Conservation (phyloP, 2,888 invertebrate species). For the Boloria euphrosyne region DNA sequence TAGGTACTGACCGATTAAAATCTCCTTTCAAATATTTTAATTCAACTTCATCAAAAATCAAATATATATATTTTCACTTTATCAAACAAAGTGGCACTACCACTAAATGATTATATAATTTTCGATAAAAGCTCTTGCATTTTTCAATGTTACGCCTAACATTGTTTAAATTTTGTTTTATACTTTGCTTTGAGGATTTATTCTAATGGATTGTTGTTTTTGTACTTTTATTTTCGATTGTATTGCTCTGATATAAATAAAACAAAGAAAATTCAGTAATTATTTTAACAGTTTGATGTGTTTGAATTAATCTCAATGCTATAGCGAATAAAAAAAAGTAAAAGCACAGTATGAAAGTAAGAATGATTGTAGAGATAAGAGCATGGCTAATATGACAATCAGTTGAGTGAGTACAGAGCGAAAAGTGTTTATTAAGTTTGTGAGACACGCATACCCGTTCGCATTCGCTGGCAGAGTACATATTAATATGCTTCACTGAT, state of each 20-base stretch:
- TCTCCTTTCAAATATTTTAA: no score
- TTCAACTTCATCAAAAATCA: no score
- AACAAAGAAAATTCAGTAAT: neutral
- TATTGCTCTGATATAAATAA: neutral
- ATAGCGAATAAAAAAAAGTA: neutral
- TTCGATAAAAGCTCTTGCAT: no score
- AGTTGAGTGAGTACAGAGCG: slow-evolving; percentile 16
- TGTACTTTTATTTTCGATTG: neutral
- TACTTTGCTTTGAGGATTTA: neutral
- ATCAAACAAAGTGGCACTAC: no score
- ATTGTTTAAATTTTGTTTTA: no score
- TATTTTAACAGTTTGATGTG: no score
- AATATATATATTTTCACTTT: no score
- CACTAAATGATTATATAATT: no score
- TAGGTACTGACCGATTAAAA: no score
- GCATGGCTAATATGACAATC: neutral
- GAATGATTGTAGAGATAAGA: neutral
- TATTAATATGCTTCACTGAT: slow-evolving; percentile 27
- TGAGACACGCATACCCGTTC: slow-evolving; percentile 33
- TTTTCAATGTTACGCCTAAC: no score
- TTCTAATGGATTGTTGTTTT: neutral
- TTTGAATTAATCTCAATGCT: neutral
- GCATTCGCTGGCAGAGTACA: slow-evolving; percentile 23
- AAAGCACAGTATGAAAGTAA: neutral
- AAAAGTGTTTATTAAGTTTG: slow-evolving; percentile 25